A percentile compares a stretch with the other conserved stretches of the same genome.
Evolutionary conservation across 1,140 invertebrate species (phyloP).

Genomic region (Zaprionus ghesquierei): DNA sequence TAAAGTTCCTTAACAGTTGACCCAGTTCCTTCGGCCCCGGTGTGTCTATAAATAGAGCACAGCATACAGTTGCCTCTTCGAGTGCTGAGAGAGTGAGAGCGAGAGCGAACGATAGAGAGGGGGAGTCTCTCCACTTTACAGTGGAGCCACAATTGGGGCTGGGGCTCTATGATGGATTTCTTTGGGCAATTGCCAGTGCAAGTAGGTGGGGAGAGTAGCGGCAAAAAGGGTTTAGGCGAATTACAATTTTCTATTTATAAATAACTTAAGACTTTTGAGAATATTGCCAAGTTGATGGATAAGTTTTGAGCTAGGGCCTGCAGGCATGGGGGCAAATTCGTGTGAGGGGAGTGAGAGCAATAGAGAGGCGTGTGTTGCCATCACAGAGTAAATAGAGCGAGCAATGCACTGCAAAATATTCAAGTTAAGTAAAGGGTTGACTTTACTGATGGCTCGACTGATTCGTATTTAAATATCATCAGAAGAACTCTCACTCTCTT

Average conservation of each 20-base stretch:
- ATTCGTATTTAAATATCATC: no score
- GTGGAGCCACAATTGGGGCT: constrained; percentile 9
- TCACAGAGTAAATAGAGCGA: not conserved
- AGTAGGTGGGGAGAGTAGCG: not conserved
- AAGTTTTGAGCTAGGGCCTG: constrained; percentile 4
- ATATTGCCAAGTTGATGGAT: constrained; percentile 28
- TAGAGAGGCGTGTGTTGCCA: not conserved
- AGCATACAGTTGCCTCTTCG: constrained; percentile 15
- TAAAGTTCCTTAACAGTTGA: constrained; percentile 46
- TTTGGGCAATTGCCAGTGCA: constrained; percentile 11
- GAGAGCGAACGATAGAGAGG: not conserved
- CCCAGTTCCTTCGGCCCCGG: constrained; percentile 54
- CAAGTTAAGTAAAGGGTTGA: not conserved
- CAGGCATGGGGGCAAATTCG: not conserved
- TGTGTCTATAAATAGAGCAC: constrained; percentile 61
- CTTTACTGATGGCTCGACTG: no score
- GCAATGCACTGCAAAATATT: not conserved
- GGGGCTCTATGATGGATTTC: constrained; percentile 30
- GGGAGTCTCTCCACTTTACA: constrained; percentile 11
- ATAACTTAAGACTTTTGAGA: constrained; percentile 24
- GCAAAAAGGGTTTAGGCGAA: constrained; percentile 25
- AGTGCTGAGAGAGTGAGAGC: not conserved
- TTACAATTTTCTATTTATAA: constrained; percentile 42
- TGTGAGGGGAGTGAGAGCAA: not conserved
- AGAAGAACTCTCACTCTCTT: no score